Evolutionary conservation across 2,888 invertebrate genomes (phyloP), one percentile per base, ranked within the genome.

Genomic region (Hartigia nigra): DNA sequence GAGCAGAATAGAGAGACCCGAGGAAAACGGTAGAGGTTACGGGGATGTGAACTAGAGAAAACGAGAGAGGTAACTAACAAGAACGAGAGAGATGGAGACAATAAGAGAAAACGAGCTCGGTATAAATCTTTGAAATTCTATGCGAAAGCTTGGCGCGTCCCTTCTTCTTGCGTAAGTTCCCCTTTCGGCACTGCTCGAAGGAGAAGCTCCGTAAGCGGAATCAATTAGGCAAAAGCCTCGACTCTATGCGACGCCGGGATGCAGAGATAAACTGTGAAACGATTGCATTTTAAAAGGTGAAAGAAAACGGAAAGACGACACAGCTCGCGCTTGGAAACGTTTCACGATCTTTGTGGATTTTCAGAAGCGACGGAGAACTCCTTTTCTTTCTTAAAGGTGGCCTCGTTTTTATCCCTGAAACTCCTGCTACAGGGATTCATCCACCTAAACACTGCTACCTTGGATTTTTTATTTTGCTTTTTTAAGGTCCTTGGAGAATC

Each of bases 151-250:
- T 55, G 14, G 55, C 55, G 72, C 31, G 31, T 31, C 72, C 72
- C 72, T 72, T 72, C 31, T 72, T 34, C 32, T 31, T 34, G 31
- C 31, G 72, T 14, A 34, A 32, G 72, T 72, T 34, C 55, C 55
- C 55, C 55, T 55, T 55, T 55, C 55, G 55, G 55, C 55, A 55
- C 55, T 55, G 23, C 55, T 55, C 55, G 23, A 23, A 23, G 55
- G 55, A 55, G 23, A 55, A 55, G 55, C 55, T 72, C 34, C 72
- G 31, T 72, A 72, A 72, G 72, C 75, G 34, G 75, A n/a, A 75
- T 75, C 37, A 75, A 75, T 75, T 75, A 75, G 36, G 36, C 75
- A 34, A 75, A 14, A 75, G 34, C 75, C 37, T 75, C 34, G 34
- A 34, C 72, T 23, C 72, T 5, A 14, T 23, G 9, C 23, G 55